These are phyloP conservation scores for Cydia splendana DNA, from an alignment of 1,140 invertebrate genomes.

Conservation along the genomic window DNA sequence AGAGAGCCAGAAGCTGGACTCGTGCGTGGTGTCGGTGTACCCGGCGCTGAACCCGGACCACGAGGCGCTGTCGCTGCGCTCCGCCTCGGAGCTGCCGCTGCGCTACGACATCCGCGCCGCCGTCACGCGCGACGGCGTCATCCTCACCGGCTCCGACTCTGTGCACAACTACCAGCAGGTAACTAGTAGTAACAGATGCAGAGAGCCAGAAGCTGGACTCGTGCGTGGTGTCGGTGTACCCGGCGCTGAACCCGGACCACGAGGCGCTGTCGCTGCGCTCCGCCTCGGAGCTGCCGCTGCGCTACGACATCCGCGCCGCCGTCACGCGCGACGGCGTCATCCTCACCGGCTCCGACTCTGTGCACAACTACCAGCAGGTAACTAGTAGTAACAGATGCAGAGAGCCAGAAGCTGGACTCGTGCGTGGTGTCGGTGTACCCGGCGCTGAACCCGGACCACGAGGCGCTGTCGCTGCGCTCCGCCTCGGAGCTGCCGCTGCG, in stretches of 20 bases:
- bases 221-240: slow-evolving; percentile 95
- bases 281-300: slow-evolving; percentile 83
- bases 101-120: slow-evolving; percentile 88
- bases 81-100: slow-evolving; percentile 83
- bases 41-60: slow-evolving; percentile 97
- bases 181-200: slow-evolving; percentile 57
- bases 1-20: slow-evolving; percentile 85
- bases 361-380: slow-evolving; percentile 91
- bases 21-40: slow-evolving; percentile 94
- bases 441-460: slow-evolving; percentile 96
- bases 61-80: slow-evolving; percentile 90
- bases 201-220: slow-evolving; percentile 87
- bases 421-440: slow-evolving; percentile 96
- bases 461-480: slow-evolving; percentile 89
- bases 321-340: slow-evolving; percentile 91
- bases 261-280: slow-evolving; percentile 91
- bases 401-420: slow-evolving; percentile 86
- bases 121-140: slow-evolving; percentile 90
- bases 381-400: slow-evolving; percentile 60
- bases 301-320: slow-evolving; percentile 87
- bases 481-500: slow-evolving; percentile 83
- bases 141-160: slow-evolving; percentile 91
- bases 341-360: slow-evolving; percentile 90
- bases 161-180: slow-evolving; percentile 92
- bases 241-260: slow-evolving; percentile 96